A percentile compares a stretch with the other conserved stretches of the same genome.
Evolutionary conservation across 2,797 vertebrate genomes (phyloP).

Genomic region (Mycteria americana): DNA sequence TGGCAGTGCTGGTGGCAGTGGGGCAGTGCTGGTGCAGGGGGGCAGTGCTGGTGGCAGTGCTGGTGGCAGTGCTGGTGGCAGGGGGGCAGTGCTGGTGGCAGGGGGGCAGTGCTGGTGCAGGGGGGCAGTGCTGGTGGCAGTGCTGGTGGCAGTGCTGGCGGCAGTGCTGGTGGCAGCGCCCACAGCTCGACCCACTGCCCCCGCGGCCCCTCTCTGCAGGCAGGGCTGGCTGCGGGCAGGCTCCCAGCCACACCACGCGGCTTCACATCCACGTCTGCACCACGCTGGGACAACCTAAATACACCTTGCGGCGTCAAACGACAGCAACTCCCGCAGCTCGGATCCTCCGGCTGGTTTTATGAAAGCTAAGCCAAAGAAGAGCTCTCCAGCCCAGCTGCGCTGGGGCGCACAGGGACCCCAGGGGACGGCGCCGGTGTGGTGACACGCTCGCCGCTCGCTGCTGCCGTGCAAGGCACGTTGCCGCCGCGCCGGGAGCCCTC

Average conservation of each 20-base stretch:
- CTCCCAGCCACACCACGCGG: background rate
- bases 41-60: background rate
- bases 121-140: too few species aligned
- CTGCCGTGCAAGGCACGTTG: background rate
- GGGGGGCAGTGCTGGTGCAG: too few species aligned
- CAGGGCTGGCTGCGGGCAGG: background rate
- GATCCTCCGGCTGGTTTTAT: background rate
- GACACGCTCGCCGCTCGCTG: background rate
- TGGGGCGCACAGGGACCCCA: fast-evolving
- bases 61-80: too few species aligned
- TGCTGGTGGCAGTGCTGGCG: too few species aligned
- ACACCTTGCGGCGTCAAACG: background rate
- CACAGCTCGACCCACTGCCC: fast-evolving
- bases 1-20: too few species aligned
- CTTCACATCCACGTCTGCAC: background rate
- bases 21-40: too few species aligned
- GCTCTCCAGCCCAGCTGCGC: background rate
- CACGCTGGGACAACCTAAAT: fast-evolving
- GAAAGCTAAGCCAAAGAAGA: background rate
- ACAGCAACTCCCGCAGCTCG: background rate
- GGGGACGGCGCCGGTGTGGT: fast-evolving
- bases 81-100: too few species aligned
- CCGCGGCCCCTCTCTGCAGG: fast-evolving
- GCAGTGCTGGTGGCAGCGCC: background rate
- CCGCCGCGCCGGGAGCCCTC: background rate